Evolutionary conservation across 2,888 invertebrate species (phyloP), one percentile per base, ranked within the genome.

Genomic region (Polyploca ridens): DNA sequence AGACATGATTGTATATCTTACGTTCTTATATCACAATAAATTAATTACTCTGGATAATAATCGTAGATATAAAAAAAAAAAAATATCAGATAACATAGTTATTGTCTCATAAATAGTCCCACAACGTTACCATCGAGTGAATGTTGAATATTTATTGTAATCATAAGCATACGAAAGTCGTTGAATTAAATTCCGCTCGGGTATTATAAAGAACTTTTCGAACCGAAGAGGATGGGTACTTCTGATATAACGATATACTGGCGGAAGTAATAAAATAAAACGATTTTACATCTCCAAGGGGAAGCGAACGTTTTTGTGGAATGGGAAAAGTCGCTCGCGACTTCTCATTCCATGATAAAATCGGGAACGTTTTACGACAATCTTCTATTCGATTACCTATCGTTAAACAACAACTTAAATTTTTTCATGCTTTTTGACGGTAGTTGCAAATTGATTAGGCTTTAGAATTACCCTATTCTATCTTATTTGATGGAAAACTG

Each of bases 201-300:
- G 83, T 86, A 87, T 86, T 83, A 84, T 84, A 85, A 85, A 84
- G 78, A 88, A 85, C 76, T 86, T 85, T 82, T 72, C 73, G 71
- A 86, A 85, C 80, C 78, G 81, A 81, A 81, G 79, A 85, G 83
- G 85, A 87, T 84, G 83, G 84, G 82, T 82, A 84, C 82, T 84
- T 81, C 82, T 85, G 87, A 89, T 91, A 89, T 90, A 90, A 88
- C 89, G 89, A 90, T 93, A 91, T 92, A 93, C 89, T 87, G 88
- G 85, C 85, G 92, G 92, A 92, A 91, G 91, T 91, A 92, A 93
- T 93, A 94, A 93, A 94, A 94, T 93, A 92, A 94, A 94, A 93
- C 93, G 92, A 93, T 93, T 94, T 93, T 92, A 93, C 93, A 93
- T 93, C 92, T 91, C 88, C 86, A 86, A 89, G 91, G 91, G 91